phyloP scores from a whole-genome alignment of 2,113 vertebrate species.

The Nansenia antarctica region DNA sequence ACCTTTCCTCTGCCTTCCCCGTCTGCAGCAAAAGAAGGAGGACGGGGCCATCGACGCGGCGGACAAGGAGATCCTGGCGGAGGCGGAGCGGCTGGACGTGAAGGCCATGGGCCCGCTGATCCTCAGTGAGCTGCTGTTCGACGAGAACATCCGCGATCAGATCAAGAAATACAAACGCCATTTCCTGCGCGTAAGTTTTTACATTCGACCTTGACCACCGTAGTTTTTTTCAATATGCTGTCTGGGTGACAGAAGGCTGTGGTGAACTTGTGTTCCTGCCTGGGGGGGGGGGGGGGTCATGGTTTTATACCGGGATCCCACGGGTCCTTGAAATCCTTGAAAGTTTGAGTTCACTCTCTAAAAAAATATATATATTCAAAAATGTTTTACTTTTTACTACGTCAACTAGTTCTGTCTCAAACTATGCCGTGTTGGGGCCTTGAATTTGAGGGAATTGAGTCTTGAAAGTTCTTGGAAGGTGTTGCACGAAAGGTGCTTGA shows the following conservation, averaged over 20 bases:
- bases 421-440: no score
- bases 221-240: neutral
- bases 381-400: no score
- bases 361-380: no score
- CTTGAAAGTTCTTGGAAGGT: no score
- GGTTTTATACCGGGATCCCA: no score
- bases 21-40: constrained; percentile 90
- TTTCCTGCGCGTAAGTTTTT: constrained; percentile 88
- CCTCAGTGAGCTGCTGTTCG: constrained; percentile 94
- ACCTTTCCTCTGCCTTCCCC: neutral
- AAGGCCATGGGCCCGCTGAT: constrained; percentile 97
- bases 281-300: neutral
- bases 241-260: neutral
- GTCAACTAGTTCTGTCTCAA: no score
- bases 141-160: constrained; percentile 95
- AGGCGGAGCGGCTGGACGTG: constrained; percentile 96
- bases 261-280: neutral
- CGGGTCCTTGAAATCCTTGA: no score
- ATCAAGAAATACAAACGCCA: constrained; percentile 96
- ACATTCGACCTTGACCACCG: neutral
- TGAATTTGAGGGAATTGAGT: no score
- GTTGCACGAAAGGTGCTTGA: no score
- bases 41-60: constrained; percentile 85
- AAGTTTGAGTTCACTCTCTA: no score
- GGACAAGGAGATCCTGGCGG: constrained; percentile 94